Conservation (phyloP, 2,888 invertebrate genomes). For the Thymelicus lineola region DNA sequence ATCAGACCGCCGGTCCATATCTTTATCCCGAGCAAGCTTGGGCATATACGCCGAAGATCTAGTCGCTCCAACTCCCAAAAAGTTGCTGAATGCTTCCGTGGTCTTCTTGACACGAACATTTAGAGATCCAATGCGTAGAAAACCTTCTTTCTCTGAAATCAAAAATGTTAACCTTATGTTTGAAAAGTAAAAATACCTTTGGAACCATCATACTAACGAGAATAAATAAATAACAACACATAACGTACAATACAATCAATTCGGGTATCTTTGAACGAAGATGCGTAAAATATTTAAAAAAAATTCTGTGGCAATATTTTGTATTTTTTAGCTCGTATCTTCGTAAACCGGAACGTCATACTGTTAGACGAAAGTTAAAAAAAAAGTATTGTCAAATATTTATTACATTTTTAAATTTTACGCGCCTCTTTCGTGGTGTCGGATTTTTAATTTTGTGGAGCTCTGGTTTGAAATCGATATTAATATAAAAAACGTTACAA, state of each 20-base stretch:
- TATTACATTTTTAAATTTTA: no score
- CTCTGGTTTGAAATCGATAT: no score
- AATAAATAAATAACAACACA: not conserved
- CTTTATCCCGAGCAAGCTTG: slow-evolving; percentile 64
- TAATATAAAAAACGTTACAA: no score
- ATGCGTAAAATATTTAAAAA: no score
- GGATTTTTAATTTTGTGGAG: no score
- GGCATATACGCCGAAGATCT: slow-evolving; percentile 79
- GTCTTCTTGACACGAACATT: slow-evolving; percentile 97
- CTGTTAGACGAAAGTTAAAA: no score
- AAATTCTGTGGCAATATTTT: no score
- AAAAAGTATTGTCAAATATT: no score
- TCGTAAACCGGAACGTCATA: no score
- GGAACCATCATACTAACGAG: not conserved
- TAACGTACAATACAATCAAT: not conserved
- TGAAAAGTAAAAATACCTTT: not conserved
- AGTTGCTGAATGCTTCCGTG: slow-evolving; percentile 96
- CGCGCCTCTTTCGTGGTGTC: no score
- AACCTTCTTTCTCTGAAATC: slow-evolving; percentile 93
- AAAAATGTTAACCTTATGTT: not conserved
- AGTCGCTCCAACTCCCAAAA: slow-evolving; percentile 91
- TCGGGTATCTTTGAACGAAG: no score
- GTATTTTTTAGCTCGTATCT: no score
- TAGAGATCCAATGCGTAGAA: slow-evolving; percentile 95
- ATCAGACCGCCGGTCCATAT: slow-evolving; percentile 63